phyloP scores from a whole-genome alignment of 2,888 invertebrate genomes.

The Dicycla oo region DNA sequence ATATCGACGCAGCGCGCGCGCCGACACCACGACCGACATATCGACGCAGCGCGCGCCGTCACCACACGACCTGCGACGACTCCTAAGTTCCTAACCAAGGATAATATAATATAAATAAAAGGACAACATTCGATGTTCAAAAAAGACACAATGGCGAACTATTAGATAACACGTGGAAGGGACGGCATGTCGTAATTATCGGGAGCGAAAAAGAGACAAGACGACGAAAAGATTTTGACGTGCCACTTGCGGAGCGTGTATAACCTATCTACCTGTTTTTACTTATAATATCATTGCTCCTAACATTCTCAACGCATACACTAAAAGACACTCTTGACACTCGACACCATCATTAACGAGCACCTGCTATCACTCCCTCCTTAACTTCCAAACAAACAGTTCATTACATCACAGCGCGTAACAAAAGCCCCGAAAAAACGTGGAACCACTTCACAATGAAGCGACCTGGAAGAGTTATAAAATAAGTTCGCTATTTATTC shows the following conservation, averaged over 20 bases:
- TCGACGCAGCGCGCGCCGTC: constrained; percentile 72
- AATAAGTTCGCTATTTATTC: constrained; percentile 86
- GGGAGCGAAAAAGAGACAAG: too few relatives aligned
- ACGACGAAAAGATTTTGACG: too few relatives aligned
- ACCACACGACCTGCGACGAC: constrained; percentile 58
- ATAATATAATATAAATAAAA: too few relatives aligned
- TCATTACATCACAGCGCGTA: constrained; percentile 73
- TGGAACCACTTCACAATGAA: constrained; percentile 62
- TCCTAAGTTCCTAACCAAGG: too few relatives aligned
- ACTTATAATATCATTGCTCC: too few relatives aligned
- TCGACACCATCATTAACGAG: constrained; percentile 65
- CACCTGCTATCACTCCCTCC: constrained; percentile 57
- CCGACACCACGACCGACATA: constrained; percentile 81
- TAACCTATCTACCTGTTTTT: too few relatives aligned
- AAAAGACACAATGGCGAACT: too few relatives aligned
- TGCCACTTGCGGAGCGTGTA: too few relatives aligned
- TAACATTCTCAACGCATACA: constrained; percentile 63
- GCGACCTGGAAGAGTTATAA: constrained; percentile 79
- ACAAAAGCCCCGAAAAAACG: constrained; percentile 63
- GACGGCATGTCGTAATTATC: too few relatives aligned
- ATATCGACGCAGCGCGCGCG: constrained; percentile 79
- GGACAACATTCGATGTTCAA: too few relatives aligned
- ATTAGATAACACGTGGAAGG: too few relatives aligned
- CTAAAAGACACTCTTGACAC: constrained; percentile 67
- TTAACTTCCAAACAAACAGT: constrained; percentile 67